Evolutionary conservation across 2,113 vertebrate species (phyloP).

Genomic region (Strix uralensis): DNA sequence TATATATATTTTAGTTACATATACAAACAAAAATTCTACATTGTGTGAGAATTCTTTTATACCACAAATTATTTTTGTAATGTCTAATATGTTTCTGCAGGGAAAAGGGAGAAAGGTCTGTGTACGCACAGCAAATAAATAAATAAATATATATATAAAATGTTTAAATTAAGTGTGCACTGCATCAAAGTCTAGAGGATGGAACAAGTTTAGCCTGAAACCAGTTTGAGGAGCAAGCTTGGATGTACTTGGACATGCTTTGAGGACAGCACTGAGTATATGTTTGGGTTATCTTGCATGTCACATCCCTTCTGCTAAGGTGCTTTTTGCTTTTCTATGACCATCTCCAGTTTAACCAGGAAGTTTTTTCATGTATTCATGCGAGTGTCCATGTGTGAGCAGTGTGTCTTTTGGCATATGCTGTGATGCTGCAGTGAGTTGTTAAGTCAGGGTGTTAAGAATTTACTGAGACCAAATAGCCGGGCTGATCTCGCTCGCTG

Average conservation of each 20-base stretch:
- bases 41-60: constrained; percentile 74
- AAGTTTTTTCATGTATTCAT: neutral
- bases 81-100: constrained; percentile 63
- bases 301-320: constrained; percentile 29
- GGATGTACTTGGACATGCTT: constrained; percentile 33
- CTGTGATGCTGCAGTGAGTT: constrained; percentile 19
- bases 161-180: constrained; percentile 55
- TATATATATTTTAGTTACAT: constrained; percentile 75
- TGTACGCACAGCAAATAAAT: constrained; percentile 52
- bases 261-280: neutral
- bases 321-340: neutral
- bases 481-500: neutral
- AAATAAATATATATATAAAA: constrained; percentile 27
- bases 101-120: constrained; percentile 58
- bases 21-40: constrained; percentile 67
- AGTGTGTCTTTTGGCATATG: neutral
- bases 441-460: constrained; percentile 30
- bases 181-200: constrained; percentile 39
- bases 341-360: neutral
- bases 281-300: constrained; percentile 10
- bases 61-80: constrained; percentile 83
- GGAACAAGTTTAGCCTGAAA: constrained; percentile 41
- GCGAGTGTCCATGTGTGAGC: neutral
- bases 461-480: constrained; percentile 31
- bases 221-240: constrained; percentile 29